Evolutionary conservation across 2,113 vertebrate genomes (phyloP), one percentile per base, ranked within the genome.

Genomic region (Centropristis striata): DNA sequence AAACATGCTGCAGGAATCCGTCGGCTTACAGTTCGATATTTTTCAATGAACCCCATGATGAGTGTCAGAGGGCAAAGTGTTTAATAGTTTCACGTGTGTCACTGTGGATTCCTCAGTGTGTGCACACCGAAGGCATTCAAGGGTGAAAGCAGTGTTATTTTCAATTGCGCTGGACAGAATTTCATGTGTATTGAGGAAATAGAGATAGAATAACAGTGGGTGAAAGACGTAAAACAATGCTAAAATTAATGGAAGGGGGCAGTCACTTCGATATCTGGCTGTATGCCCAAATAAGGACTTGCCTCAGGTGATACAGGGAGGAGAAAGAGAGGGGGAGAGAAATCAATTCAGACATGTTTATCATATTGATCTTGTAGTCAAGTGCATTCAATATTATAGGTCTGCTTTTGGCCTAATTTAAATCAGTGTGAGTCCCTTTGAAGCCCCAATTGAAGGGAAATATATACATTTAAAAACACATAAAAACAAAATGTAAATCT

Each of bases 1-100:
- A 84, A 90, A 86, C 81, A 86, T 37, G 77, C 77, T 32, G 65
- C 75, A 66, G 82, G 59, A 74, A 73, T 71, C 80, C 41, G 59
- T 46, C 27, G 42, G 46, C 41, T 80, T 55, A 71, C 53, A 75
- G 46, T 58, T 83, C 36, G 41, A 78, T 78, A 55, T 75, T 66
- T 77, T 44, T 54, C 60, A 77, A 15, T 50, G 65, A 83, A 46
- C 53, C 63, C 23, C 36, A 72, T 44, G 73, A 57, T 54, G 37
- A 73, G 75, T 69, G 81, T 85, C 83, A 69, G 72, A 71, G 77
- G 76, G 46, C 77, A 64, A 71, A 83, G 76, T 78, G 73, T 80
- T 74, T 77, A 72, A 86, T 76, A 57, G 59, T 71, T 87, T 75
- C 81, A 75, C 36, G 23, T 70, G 54, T 84, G 85, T 80, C 75